These are phyloP conservation scores for Empidonax traillii DNA, from an alignment of 2,113 vertebrate genomes.

Conservation along the genomic window DNA sequence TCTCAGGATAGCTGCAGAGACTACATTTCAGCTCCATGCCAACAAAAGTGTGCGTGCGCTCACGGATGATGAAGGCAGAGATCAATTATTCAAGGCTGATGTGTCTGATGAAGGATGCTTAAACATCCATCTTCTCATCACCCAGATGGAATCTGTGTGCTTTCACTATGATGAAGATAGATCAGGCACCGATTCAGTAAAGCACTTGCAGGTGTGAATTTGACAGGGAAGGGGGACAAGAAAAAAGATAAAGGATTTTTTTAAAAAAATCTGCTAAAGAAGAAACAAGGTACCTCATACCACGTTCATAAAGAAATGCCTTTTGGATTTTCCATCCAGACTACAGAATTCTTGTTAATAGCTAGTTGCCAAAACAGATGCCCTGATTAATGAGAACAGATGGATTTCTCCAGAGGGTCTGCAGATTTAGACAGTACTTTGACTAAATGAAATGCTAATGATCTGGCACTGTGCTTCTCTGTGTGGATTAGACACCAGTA, in stretches of 20 bases:
- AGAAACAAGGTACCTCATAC: neutral
- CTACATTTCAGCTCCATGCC: neutral
- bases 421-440: constrained; percentile 45
- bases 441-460: constrained; percentile 62
- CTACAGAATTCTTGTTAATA: constrained; percentile 18
- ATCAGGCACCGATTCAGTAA: neutral
- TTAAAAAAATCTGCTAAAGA: neutral
- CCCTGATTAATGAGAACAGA: constrained; percentile 60
- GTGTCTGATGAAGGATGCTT: neutral
- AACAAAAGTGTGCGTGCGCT: neutral
- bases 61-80: neutral
- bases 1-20: neutral
- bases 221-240: neutral
- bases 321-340: neutral
- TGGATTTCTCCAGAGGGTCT: constrained; percentile 61
- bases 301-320: neutral
- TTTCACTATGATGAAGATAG: neutral
- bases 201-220: constrained; percentile 3
- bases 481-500: neutral
- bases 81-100: neutral
- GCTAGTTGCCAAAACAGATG: constrained; percentile 43
- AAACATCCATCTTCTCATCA: neutral
- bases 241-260: neutral
- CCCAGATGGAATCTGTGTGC: neutral
- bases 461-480: constrained; percentile 18